Evolutionary conservation across 2,113 vertebrate genomes (phyloP).

Genomic region (Aegithalos caudatus): DNA sequence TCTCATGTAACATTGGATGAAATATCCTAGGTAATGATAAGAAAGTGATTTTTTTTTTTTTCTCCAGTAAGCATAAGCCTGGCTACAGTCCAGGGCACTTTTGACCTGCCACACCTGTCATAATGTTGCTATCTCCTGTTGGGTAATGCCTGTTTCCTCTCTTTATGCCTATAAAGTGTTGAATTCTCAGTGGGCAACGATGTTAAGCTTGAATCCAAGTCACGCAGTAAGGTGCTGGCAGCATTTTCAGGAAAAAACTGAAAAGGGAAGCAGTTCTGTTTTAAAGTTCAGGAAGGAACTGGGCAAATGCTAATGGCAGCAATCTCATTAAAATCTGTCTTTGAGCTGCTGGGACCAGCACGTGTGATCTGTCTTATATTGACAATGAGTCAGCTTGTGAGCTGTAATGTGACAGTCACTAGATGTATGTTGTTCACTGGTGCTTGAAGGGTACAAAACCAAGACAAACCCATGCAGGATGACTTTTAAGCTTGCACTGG

Average conservation of each 20-base stretch:
- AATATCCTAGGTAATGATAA: background rate
- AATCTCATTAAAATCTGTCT: background rate
- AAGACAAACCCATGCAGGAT: background rate
- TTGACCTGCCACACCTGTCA: background rate
- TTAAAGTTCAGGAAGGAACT: constrained; percentile 26
- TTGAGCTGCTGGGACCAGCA: background rate
- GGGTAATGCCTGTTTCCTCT: background rate
- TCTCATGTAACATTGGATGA: background rate
- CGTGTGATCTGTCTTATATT: background rate
- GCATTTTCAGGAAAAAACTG: constrained; percentile 44
- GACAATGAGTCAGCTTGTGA: background rate
- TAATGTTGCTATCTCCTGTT: background rate
- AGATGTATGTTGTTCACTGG: background rate
- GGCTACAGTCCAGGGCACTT: background rate
- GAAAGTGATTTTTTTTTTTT: background rate
- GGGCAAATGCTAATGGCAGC: background rate
- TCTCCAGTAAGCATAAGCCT: background rate
- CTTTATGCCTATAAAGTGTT: background rate
- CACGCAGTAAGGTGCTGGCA: background rate
- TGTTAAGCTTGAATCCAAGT: background rate
- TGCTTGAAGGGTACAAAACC: background rate
- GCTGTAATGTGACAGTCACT: background rate
- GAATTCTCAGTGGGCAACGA: background rate
- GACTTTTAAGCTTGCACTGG: background rate
- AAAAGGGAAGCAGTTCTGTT: background rate